These are phyloP conservation scores for Carollia perspicillata DNA, from an alignment of 2,113 vertebrate species.

Conservation along the genomic window DNA sequence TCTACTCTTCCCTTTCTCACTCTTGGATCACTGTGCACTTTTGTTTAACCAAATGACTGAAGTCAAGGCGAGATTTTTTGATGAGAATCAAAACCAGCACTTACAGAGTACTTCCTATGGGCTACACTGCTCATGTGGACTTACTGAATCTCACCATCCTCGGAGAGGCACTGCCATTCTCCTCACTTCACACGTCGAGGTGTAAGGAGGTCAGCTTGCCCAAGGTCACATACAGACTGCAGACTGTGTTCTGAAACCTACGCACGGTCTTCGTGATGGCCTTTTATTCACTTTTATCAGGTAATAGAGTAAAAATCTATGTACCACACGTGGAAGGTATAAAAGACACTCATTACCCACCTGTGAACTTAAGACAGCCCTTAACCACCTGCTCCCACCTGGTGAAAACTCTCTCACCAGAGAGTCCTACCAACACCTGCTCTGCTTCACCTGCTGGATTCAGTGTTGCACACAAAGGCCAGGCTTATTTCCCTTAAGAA, in stretches of 20 bases:
- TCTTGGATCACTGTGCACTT: not conserved
- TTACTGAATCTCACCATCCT: not conserved
- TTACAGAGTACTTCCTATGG: not conserved
- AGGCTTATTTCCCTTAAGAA: not conserved
- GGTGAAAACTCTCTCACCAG: not conserved
- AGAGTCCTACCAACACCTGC: too few relatives aligned
- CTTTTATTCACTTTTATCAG: not conserved
- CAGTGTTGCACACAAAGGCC: not conserved
- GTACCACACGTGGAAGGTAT: not conserved
- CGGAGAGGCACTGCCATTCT: not conserved
- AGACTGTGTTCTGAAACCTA: not conserved
- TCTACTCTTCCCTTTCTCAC: not conserved
- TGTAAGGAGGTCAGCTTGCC: too few relatives aligned
- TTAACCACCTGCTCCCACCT: fast-evolving
- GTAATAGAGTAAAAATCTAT: not conserved
- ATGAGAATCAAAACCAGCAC: not conserved
- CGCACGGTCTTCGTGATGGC: fast-evolving
- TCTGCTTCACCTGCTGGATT: not conserved
- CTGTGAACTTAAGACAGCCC: not conserved
- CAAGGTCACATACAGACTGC: not conserved
- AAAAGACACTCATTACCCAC: too few relatives aligned
- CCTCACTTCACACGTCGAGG: not conserved
- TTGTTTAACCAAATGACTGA: not conserved
- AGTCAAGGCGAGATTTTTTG: not conserved
- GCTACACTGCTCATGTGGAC: fast-evolving